Conservation (phyloP, 2,797 vertebrate species). For the Lacerta agilis region DNA sequence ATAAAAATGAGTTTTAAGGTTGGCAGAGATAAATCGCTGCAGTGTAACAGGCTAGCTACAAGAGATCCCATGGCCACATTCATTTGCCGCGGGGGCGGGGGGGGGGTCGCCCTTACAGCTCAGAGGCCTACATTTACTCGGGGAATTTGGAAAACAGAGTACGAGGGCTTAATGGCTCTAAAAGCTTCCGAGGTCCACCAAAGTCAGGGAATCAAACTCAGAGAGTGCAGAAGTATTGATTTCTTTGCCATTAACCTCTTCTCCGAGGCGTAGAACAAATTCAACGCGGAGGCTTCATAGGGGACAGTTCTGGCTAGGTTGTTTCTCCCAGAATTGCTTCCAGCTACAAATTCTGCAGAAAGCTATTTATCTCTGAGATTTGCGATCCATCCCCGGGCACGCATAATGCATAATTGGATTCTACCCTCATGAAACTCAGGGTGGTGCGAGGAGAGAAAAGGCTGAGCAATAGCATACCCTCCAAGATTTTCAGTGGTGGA, state of each 20-base stretch:
- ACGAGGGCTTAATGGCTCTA: conserved; percentile 21
- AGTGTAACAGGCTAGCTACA: not conserved
- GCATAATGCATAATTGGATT: too few species aligned
- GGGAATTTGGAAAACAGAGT: conserved; percentile 1
- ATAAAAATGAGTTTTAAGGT: not conserved
- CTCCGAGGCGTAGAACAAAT: not conserved
- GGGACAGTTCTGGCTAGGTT: too few species aligned
- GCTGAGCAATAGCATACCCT: too few species aligned
- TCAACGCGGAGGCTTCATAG: not conserved
- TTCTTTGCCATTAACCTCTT: conserved; percentile 14
- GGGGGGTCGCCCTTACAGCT: not conserved
- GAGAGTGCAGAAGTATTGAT: conserved; percentile 16
- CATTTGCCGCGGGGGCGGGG: not conserved
- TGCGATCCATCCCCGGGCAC: not conserved
- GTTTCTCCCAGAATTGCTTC: not conserved
- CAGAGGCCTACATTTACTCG: not conserved
- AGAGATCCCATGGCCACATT: not conserved
- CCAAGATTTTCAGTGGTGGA: too few species aligned
- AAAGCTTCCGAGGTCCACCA: conserved; percentile 24
- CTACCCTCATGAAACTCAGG: too few species aligned
- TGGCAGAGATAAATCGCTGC: not conserved
- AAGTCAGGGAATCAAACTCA: not conserved
- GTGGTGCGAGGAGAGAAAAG: too few species aligned
- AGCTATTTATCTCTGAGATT: not conserved
- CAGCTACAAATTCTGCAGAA: not conserved